These are phyloP conservation scores for Aythya baeri DNA, from an alignment of 2,113 vertebrate species.

Conservation along the genomic window DNA sequence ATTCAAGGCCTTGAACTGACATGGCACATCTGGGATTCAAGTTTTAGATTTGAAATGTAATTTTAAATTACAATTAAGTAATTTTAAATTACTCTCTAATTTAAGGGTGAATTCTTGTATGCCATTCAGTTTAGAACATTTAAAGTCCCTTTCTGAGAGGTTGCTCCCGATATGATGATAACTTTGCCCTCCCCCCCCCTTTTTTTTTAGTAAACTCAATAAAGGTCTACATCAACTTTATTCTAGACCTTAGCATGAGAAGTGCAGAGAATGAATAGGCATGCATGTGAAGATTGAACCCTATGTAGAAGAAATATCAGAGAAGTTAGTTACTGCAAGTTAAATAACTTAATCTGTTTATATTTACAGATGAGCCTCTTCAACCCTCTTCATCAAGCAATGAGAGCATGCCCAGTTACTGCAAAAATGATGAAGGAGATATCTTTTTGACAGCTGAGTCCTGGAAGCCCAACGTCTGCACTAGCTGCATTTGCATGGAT, in stretches of 20 bases:
- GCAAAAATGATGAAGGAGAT: constrained; percentile 87
- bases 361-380: constrained; percentile 82
- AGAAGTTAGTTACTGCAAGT: background rate
- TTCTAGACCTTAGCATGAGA: background rate
- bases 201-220: background rate
- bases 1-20: background rate
- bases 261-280: background rate
- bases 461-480: constrained; percentile 92
- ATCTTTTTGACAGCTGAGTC: constrained; percentile 92
- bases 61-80: too few relatives aligned
- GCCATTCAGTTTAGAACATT: background rate
- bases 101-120: background rate
- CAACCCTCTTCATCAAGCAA: constrained; percentile 82
- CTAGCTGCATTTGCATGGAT: constrained; percentile 88
- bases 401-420: constrained; percentile 85
- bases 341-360: constrained; percentile 1
- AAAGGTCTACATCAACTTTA: background rate
- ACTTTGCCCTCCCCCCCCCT: background rate
- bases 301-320: background rate
- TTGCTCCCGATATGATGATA: background rate
- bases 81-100: background rate
- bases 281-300: background rate
- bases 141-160: background rate
- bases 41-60: background rate
- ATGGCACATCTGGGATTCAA: background rate